These are phyloP conservation scores for Rhadinocentrus ornatus DNA, from an alignment of 2,797 vertebrate genomes.

Conservation along the genomic window DNA sequence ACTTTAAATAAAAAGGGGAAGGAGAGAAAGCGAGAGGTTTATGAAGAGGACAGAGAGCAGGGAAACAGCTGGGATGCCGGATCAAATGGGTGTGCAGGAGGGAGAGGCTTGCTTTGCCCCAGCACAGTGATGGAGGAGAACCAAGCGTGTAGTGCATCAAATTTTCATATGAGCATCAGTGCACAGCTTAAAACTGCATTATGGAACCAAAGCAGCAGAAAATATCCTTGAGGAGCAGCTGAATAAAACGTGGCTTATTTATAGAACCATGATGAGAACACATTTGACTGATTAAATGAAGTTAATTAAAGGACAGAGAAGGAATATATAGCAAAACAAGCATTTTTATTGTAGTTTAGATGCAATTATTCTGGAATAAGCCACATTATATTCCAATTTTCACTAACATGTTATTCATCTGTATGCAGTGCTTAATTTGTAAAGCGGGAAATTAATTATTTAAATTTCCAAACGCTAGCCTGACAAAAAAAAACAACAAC, in stretches of 20 bases:
- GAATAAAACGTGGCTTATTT: conserved; percentile 76
- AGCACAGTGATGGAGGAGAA: conserved; percentile 66
- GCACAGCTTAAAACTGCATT: conserved; percentile 78
- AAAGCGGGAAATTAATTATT: no score
- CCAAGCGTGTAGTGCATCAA: conserved; percentile 78
- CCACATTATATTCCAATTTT: conserved; percentile 22
- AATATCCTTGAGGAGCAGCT: conserved; percentile 80
- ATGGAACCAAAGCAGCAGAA: conserved; percentile 82
- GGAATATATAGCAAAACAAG: conserved; percentile 55
- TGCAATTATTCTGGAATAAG: conserved; percentile 34
- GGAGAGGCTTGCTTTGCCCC: conserved; percentile 70
- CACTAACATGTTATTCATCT: conserved; percentile 14
- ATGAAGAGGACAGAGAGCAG: conserved; percentile 48
- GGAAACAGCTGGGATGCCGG: conserved; percentile 65
- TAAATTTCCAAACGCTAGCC: no score
- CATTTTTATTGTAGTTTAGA: conserved; percentile 44
- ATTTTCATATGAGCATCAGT: conserved; percentile 81
- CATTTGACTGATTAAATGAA: conserved; percentile 76
- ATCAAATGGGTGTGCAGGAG: conserved; percentile 61
- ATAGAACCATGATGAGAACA: conserved; percentile 65
- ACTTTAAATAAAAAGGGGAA: neutral
- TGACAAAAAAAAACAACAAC: no score
- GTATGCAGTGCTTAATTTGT: no score
- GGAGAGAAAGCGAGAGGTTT: conserved; percentile 27
- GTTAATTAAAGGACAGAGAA: conserved; percentile 73